A percentile compares a stretch with the other conserved stretches of the same genome.
Evolutionary conservation across 1,140 invertebrate genomes (phyloP).

Genomic region (Aphaenogaster ashmeadi): DNA sequence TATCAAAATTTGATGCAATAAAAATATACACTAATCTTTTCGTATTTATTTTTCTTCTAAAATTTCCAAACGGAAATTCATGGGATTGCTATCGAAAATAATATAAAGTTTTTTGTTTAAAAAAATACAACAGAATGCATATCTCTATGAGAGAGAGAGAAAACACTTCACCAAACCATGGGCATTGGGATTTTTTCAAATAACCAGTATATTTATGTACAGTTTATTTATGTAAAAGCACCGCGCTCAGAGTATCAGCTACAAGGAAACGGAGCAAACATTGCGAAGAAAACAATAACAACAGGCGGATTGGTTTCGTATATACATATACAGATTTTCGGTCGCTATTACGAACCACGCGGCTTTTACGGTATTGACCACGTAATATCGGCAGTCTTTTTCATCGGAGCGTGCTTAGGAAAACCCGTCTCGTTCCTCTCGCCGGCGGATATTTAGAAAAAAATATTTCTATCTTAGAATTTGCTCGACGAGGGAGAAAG

Average conservation of each 20-base stretch:
- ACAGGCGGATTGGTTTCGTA: not conserved
- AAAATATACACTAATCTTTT: not conserved
- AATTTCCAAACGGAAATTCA: not conserved
- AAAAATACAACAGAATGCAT: not conserved
- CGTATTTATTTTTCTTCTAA: not conserved
- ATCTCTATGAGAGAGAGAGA: not conserved
- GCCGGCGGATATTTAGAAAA: not conserved
- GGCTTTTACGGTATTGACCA: not conserved
- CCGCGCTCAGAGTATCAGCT: not conserved
- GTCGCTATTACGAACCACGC: not conserved
- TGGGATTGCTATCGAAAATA: not conserved
- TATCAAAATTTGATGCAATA: not conserved
- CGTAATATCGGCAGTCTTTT: not conserved
- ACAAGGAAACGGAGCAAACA: not conserved
- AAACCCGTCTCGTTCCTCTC: not conserved
- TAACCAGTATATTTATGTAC: not conserved
- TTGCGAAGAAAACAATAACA: slow-evolving; percentile 3
- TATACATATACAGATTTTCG: not conserved
- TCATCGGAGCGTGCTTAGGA: not conserved
- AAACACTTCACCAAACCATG: not conserved
- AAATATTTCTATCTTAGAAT: not conserved
- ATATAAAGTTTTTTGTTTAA: not conserved
- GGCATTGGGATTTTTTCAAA: not conserved
- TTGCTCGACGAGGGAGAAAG: not conserved
- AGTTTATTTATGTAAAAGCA: not conserved